Conservation (phyloP, 30 jellyfish, hydroid and myxozoan genomes). For the Cassiopea xamachana region DNA sequence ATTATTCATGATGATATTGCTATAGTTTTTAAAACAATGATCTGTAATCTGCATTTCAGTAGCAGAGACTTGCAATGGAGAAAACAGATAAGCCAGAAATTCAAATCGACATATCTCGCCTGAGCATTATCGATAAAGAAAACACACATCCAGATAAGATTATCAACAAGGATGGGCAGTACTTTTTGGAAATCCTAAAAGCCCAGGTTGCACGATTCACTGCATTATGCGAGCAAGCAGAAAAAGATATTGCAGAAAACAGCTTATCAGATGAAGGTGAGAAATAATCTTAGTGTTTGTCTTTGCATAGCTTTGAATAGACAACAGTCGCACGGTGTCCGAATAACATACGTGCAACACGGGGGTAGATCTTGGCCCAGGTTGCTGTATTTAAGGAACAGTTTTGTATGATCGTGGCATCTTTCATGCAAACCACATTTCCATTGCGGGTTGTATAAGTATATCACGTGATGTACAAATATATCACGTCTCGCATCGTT, state of each 20-base stretch:
- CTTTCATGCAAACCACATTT: too few species aligned
- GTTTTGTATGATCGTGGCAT: too few species aligned
- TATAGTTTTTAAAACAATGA: slow-evolving; percentile 11
- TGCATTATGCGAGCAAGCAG: slow-evolving; percentile 75
- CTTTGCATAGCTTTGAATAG: neutral
- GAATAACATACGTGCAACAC: neutral
- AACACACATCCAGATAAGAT: slow-evolving; percentile 78
- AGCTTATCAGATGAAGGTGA: slow-evolving; percentile 85
- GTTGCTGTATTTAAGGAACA: neutral
- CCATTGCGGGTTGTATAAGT: too few species aligned
- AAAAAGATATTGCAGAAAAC: slow-evolving; percentile 72
- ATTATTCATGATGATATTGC: slow-evolving; percentile 34
- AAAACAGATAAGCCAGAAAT: slow-evolving; percentile 71
- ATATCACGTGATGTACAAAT: too few species aligned
- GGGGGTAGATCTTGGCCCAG: neutral
- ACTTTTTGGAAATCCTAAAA: slow-evolving; percentile 73
- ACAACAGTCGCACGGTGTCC: neutral
- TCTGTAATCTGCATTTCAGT: slow-evolving; percentile 52
- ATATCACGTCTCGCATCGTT: too few species aligned
- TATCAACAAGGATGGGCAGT: slow-evolving; percentile 86
- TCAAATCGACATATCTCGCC: slow-evolving; percentile 67
- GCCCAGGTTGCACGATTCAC: slow-evolving; percentile 69
- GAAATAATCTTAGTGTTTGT: neutral
- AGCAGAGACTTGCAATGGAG: slow-evolving; percentile 34
- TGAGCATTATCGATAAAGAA: slow-evolving; percentile 76